These are phyloP conservation scores for Lipophrys pholis DNA, from an alignment of 2,113 vertebrate species.

Conservation along the genomic window DNA sequence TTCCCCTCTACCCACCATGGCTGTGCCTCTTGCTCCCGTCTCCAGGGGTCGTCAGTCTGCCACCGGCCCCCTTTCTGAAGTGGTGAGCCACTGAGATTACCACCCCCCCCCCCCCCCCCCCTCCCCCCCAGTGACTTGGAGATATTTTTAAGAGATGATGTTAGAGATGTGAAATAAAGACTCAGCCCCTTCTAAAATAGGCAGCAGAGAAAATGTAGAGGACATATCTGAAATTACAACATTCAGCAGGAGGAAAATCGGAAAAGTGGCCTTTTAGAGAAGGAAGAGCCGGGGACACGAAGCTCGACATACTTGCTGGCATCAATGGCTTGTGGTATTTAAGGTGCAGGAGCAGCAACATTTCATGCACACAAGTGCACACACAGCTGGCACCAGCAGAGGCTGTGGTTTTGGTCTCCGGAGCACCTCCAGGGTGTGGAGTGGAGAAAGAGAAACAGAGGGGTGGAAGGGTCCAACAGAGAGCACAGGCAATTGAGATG, in stretches of 20 bases:
- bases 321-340: constrained; percentile 22
- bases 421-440: constrained; percentile 45
- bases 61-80: constrained; percentile 66
- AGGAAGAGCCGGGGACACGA: background rate
- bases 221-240: constrained; percentile 18
- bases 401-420: constrained; percentile 58
- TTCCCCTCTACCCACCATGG: constrained; percentile 47
- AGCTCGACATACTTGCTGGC: constrained; percentile 9
- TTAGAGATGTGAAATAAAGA: constrained; percentile 77
- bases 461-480: constrained; percentile 56
- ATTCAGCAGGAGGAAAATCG: constrained; percentile 7
- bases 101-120: constrained; percentile 63
- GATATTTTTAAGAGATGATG: constrained; percentile 82
- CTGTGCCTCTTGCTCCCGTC: constrained; percentile 70
- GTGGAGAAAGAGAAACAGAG: constrained; percentile 10
- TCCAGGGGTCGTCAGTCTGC: constrained; percentile 76
- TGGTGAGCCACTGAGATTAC: constrained; percentile 69
- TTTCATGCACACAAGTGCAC: constrained; percentile 27
- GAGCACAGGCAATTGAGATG: constrained; percentile 63
- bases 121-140: constrained; percentile 68
- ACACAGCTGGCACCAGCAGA: constrained; percentile 25
- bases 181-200: constrained; percentile 18
- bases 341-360: constrained; percentile 24
- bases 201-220: constrained; percentile 30
- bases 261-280: constrained; percentile 4